phyloP scores from a whole-genome alignment of 1,140 invertebrate species.

The Leptinotarsa defecta region DNA sequence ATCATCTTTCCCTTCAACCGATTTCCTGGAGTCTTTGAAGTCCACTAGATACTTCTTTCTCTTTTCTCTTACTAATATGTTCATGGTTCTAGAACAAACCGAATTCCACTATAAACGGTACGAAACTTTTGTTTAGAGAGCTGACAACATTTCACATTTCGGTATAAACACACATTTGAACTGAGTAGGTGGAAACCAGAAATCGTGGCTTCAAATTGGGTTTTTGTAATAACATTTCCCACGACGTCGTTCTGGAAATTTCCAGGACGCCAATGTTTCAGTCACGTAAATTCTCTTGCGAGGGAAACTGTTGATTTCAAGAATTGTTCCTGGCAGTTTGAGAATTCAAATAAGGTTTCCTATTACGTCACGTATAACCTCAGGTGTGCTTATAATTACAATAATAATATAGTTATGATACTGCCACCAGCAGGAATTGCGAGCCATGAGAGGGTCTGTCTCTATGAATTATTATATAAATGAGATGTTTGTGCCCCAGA shows the following conservation, averaged over 20 bases:
- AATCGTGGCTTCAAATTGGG: no score
- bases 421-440: conserved; percentile 21
- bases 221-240: no score
- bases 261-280: conserved; percentile 1
- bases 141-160: no score
- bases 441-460: neutral
- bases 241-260: neutral
- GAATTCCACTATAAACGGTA: neutral
- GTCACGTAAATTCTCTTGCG: neutral
- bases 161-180: no score
- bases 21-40: no score
- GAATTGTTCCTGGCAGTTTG: conserved; percentile 32
- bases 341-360: conserved; percentile 34
- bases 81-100: neutral
- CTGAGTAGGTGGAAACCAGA: no score
- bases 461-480: conserved; percentile 11
- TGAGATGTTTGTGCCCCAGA: neutral
- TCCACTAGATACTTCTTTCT: no score
- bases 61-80: neutral
- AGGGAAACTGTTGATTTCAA: conserved; percentile 34
- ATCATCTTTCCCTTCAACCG: no score
- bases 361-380: conserved; percentile 31
- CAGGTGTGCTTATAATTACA: conserved; percentile 36
- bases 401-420: conserved; percentile 37
- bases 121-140: neutral